Evolutionary conservation across 2,797 vertebrate species (phyloP), one percentile per base, ranked within the genome.

Genomic region (Ciconia nigra): DNA sequence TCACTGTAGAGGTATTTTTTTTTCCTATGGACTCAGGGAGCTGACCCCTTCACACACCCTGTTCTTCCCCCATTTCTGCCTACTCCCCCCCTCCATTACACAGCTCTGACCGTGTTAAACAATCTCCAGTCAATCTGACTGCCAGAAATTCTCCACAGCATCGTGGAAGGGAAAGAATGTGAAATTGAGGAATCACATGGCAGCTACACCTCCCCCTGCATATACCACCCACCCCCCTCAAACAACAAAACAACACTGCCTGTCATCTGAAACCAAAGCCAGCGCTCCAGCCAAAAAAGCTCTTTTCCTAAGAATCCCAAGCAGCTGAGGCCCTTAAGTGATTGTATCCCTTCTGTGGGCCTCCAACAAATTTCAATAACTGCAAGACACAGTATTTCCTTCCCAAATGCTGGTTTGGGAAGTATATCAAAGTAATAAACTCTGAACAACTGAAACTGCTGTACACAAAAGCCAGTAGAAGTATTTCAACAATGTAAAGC

Each of bases 331-430:
- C 94, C 95, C 88, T 87, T 65, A 66, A 96, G 96, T 94, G 90
- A 54, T 95, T 98, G 95, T 73, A 96, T 98, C 98, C 98, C 98
- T 98, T 98, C 97, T 98, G 98, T 97, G 98, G 98, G 97, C 97
- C 94, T 97, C 84, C 59, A 88, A 81, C 84, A 55, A 78, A 81
- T 93, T 95, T 96, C 83, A 88, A 59, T 86, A 96, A 95, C 76
- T 74, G 70, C 93, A 94, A 93, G 91, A 80, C 1, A 0, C 59
- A 78, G 79, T 69, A 57, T 85, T 93, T 96, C 94, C 91, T 95
- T 90, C 93, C 89, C 93, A 88, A 97, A 91, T 94, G 89, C 86
- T 71, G 70, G 77, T 78, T 91, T 59, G 69, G 94, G 95, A 97
- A 94, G 88, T 80, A 29, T 91, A 97, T 92, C 83, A 93, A 89